Evolutionary conservation across 2,797 vertebrate genomes (phyloP), one percentile per base, ranked within the genome.

Genomic region (Tenualosa thibaudeaui): DNA sequence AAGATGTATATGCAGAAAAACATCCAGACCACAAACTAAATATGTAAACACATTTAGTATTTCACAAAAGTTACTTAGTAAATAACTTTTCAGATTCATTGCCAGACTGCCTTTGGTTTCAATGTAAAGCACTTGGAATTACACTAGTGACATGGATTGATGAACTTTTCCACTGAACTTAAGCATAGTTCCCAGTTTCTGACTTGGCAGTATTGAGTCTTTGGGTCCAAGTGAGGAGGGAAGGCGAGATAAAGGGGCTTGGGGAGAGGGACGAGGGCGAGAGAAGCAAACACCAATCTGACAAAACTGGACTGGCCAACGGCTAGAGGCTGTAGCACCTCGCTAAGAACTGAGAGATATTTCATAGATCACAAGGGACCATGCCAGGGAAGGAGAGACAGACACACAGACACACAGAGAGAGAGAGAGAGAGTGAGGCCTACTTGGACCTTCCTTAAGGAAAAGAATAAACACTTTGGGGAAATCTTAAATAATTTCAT

Each of bases 371-470:
- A 78, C 71, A 78, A 78, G 71, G 71, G 71, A 40, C 71, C 37
- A 46, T 78, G 71, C 71, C 71, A 78, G 71, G 37, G 40, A 40
- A 40, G 68, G 19, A 91, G 89, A 91, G 91, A 90, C 88, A 91
- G 91, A 88, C 88, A 91, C 92, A 91, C 51, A 86, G 89, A 56
- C 2, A 68, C 31, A 31, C n/a, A 62, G 60, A 24, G 22, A 37
- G 65, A 37, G 65, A 40, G 26, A 12, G 26, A 40, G 65, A 40
- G 31, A 15, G 15, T 19, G 31, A 19, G 71, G 71, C 37, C 68
- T 78, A 5, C 37, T 78, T 78, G 71, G 65, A 7, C 17, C 40
- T 17, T 78, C 19, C 37, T 78, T 78, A 46, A 78, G 71, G 46
- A 13, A 78, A 78, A 78, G 31, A 31, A 71, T 37, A 37, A 71